Base-by-base conservation (phyloP, 2,797 vertebrate genomes). In the Notoglanidium macrostoma region DNA sequence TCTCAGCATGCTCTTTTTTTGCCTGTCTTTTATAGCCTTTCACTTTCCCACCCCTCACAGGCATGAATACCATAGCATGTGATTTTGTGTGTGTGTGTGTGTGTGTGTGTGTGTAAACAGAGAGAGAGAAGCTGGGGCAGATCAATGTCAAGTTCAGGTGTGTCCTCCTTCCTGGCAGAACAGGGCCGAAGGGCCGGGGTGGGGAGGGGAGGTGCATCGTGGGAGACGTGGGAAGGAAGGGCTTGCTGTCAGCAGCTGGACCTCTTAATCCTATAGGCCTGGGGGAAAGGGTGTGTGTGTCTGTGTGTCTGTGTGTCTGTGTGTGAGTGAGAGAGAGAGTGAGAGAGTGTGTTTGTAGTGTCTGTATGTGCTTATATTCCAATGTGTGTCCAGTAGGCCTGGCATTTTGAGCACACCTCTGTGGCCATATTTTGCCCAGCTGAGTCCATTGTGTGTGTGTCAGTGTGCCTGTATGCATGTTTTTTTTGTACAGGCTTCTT, bases 221-320 rank as follows among this genome's bases (percentile, higher is more conserved):
- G 92, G 93, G 92, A 93, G 94, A 95, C 92, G 94, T 96, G 95
- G 95, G 95, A 95, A 95, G 95, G 95, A 96, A 95, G 93, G 93
- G 93, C 94, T 95, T 94, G 94, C 96, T 96, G 96, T 96, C 95
- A 96, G 95, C 94, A 96, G 95, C 95, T 95, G 95, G 95, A 96
- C 95, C 95, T 95, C 95, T 96, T 96, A 96, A 96, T 96, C 95
- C 95, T 90, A 95, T 94, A 94, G 94, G 95, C 95, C 95, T 95
- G 93, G 94, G 89, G 95, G 95, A 95, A 94, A 95, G 93, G 92
- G 94, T 93, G 93, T 95, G 94, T 93, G 88, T 86, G 86, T 73
- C 80, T 85, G 54, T 78, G 87, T 87, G 86, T 82, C 19, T 54
- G 65, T 86, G 40, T 70, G 21, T 26, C 21, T 9, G 91, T 88